Base-by-base conservation (phyloP, 2,797 vertebrate genomes). In the Gadopsis marmoratus region DNA sequence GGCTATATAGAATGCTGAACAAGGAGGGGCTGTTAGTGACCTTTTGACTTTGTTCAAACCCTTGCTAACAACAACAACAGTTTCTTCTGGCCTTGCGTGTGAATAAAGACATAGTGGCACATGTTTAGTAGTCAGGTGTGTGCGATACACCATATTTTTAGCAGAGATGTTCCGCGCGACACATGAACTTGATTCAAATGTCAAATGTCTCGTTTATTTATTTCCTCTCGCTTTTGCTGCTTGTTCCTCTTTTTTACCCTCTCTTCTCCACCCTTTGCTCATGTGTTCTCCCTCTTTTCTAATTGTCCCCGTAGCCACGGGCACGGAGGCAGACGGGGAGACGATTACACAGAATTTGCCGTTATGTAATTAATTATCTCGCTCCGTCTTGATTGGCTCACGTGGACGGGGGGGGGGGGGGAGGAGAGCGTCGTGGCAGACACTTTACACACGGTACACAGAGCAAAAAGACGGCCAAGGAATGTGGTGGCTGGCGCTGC, bases 361-460 rank as follows among this genome's bases (percentile, higher is more conserved):
- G 60, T 93, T 91, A 87, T 50, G 84, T 87, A 91, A 93, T 80
- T 88, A 61, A 85, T 92, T 87, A 89, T 84, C 67, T 65, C 21
- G 13, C 79, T 72, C 4, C 0, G 19, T 64, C 74, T 76, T 86
- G 84, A 92, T 91, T 93, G 90, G 86, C 70, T 89, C 41, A 53
- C 59, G 84, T 63, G 56, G 78, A 74, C 37, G 58, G 65, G 19
- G 43, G 23, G 19, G 55, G 26, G 26, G 19, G 43, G n/a, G 21
- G 56, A 5, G 33, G 16, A 37, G 45, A n/a, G 66, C 35, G 82
- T 29, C 3, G 7, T 61, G 65, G 37, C 8, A 83, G 78, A 81
- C 60, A 68, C 59, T 88, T 88, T 68, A 74, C 59, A 71, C 83
- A 84, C 1, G 37, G 65, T 31, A 66, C 80, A 70, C 35, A 43